These are phyloP conservation scores for Drosophila pallidifrons DNA, from an alignment of 1,140 invertebrate species.

Conservation along the genomic window DNA sequence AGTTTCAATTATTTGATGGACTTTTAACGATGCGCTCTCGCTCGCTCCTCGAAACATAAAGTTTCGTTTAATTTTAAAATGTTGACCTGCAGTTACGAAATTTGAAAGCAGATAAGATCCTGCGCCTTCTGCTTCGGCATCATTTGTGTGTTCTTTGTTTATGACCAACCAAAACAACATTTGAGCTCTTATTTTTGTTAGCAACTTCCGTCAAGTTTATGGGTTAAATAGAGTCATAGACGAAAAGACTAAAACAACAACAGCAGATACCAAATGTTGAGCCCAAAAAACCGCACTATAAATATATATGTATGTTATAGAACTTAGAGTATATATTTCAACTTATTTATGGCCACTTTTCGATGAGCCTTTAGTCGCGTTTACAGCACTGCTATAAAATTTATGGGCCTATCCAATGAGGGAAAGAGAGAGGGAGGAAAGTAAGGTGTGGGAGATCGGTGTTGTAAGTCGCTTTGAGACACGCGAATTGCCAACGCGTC, in stretches of 20 bases:
- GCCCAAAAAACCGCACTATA: constrained; percentile 68
- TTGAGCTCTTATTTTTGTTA: constrained; percentile 20
- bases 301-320: constrained; percentile 42
- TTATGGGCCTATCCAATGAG: constrained; percentile 49
- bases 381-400: constrained; percentile 78
- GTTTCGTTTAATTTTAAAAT: constrained; percentile 24
- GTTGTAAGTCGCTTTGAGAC: constrained; percentile 36
- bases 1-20: constrained; percentile 21
- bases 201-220: constrained; percentile 23
- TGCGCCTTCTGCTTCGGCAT: neutral
- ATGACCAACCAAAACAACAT: neutral
- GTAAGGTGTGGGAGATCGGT: neutral
- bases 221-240: constrained; percentile 40
- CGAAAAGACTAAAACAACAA: constrained; percentile 15
- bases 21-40: neutral
- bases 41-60: neutral
- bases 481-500: constrained; percentile 56
- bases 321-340: constrained; percentile 41
- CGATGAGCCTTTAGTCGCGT: constrained; percentile 77
- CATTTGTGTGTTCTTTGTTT: constrained; percentile 15
- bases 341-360: constrained; percentile 80
- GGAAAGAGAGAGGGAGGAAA: neutral
- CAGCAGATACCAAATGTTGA: constrained; percentile 42
- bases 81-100: constrained; percentile 14
- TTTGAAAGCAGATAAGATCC: neutral